Evolutionary conservation across 2,113 vertebrate species (phyloP), one percentile per base, ranked within the genome.

Genomic region (Irena cyanogastra): DNA sequence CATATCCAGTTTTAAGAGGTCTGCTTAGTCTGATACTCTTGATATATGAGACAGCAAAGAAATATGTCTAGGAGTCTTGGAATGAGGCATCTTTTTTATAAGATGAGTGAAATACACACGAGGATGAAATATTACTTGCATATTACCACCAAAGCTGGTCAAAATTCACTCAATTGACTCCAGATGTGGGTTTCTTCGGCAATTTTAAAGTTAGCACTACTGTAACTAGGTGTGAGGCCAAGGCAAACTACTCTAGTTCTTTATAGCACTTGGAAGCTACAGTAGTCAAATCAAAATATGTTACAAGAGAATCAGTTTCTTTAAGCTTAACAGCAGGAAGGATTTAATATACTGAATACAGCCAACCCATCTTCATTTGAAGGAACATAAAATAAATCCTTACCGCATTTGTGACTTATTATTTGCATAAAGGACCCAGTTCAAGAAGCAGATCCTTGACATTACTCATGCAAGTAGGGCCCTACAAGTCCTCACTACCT

Each of bases 151-250:
- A 94, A 97, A 97, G 95, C 95, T 96, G 94, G 94, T 95, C 97
- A 94, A 94, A 96, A 96, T 95, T 93, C 91, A 91, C 92, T 92
- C 94, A 97, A 98, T 97, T 97, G 95, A 88, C 91, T 97, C 97
- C 97, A 97, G 97, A 98, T 97, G 97, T 97, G 96, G 92, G 91
- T 94, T 97, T 97, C 94, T 97, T 90, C 53, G 21, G 92, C 89
- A 97, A 96, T 96, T 97, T 97, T 93, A 96, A 97, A 97, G 94
- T 96, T 97, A 96, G 94, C 94, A 97, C 94, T 96, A 97, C 97
- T 97, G 95, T 97, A 97, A 97, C 94, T 95, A 98, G 96, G 95
- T 97, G 97, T 98, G 97, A 97, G 97, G 97, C 97, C 97, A 97
- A 97, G 88, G 96, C 91, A 97, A 97, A 97, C 94, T 96, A 87